phyloP scores from a whole-genome alignment of 2,888 invertebrate species.

The Physocephala rufipes region DNA sequence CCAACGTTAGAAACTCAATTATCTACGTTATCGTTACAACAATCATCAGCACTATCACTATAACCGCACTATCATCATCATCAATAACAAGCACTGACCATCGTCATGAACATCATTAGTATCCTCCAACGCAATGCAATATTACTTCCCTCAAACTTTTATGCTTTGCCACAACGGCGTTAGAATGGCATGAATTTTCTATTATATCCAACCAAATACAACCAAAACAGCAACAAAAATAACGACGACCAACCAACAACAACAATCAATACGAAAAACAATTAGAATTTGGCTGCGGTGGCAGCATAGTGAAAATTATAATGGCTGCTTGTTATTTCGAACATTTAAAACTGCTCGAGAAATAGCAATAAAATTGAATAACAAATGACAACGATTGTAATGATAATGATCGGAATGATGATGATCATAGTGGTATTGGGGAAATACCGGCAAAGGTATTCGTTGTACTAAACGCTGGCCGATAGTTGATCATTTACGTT shows the following conservation, averaged over 20 bases:
- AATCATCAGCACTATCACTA: too few relatives aligned
- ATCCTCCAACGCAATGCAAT: slow-evolving; percentile 1
- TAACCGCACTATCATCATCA: neutral
- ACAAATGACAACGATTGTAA: neutral
- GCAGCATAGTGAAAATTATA: neutral
- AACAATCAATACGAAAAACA: slow-evolving; percentile 15
- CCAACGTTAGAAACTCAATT: neutral
- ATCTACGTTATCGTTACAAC: too few relatives aligned
- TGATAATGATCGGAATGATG: too few relatives aligned
- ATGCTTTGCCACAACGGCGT: neutral
- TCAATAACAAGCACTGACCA: neutral
- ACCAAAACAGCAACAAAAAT: neutral
- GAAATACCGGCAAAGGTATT: neutral
- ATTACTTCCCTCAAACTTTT: too few relatives aligned
- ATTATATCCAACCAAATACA: neutral
- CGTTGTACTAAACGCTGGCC: neutral
- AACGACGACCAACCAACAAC: neutral
- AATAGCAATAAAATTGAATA: too few relatives aligned
- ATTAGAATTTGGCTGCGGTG: slow-evolving; percentile 14
- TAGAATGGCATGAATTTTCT: neutral
- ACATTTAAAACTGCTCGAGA: neutral
- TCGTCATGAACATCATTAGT: neutral
- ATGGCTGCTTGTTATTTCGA: neutral
- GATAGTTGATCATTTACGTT: neutral
- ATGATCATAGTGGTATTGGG: too few relatives aligned